Base-by-base conservation (phyloP, 2,888 invertebrate species). In the Rhagonycha fulva region DNA sequence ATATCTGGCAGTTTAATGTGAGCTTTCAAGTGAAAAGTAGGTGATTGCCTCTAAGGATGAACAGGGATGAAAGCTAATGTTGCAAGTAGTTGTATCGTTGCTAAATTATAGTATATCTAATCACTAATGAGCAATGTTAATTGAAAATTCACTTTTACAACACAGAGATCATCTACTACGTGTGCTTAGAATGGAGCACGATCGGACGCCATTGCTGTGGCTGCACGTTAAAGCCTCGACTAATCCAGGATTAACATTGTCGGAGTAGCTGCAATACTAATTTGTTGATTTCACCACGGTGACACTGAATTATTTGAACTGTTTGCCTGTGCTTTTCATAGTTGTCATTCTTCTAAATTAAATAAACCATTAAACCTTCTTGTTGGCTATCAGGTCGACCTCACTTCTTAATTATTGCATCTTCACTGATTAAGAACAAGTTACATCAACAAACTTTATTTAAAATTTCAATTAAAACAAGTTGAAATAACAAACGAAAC, bases 191-290 rank as follows among this genome's bases (percentile, higher is more conserved):
- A 76, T 68, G 70, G 72, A 47, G 68, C 76, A 74, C 76, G 74
- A 71, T 76, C 76, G 74, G 77, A 72, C 77, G 77, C 85, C 84
- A 84, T 84, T 82, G 84, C 84, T 85, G 86, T 83, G 85, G 84
- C 84, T 84, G 84, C 84, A 84, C 84, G 84, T 83, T 87, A 86
- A 86, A 87, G 85, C 86, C 85, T 81, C 82, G 85, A 85, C 84
- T 88, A 87, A 88, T 88, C 87, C 85, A 68, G 85, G 88, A 87
- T 88, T 88, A 88, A 84, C 85, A 83, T 86, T 87, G 88, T 88
- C 85, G 86, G 86, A 86, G 85, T 86, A 87, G 86, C 86, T 86
- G 85, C 87, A 87, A 87, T 87, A 88, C 87, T 87, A 88, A 88
- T 88, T 88, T 87, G 88, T 87, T 88, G 88, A 87, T 88, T 88